Evolutionary conservation across 1,140 invertebrate species (phyloP).

Genomic region (Caerostris extrusa): DNA sequence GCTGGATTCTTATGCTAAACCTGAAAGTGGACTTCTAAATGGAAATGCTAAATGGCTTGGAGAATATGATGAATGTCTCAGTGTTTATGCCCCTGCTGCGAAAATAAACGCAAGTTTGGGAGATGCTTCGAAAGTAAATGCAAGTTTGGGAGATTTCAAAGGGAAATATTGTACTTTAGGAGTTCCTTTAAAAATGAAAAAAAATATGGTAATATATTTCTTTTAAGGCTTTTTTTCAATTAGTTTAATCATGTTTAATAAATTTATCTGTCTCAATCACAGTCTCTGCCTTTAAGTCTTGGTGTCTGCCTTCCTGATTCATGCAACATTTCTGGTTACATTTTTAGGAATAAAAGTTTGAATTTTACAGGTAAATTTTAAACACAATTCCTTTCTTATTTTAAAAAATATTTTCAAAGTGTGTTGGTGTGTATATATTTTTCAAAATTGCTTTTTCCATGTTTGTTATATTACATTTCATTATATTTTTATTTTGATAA

Average conservation of each 20-base stretch:
- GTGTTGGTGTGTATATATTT: too few species aligned
- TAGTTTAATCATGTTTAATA: not conserved
- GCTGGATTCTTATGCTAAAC: conserved; percentile 65
- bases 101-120: not conserved
- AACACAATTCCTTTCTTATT: too few species aligned
- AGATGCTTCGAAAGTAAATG: not conserved
- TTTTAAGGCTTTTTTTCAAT: not conserved
- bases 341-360: not conserved
- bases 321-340: not conserved
- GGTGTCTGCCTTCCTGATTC: not conserved
- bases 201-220: not conserved
- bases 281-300: not conserved
- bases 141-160: not conserved
- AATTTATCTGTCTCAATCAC: conserved; percentile 21
- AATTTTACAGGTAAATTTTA: too few species aligned
- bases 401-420: too few species aligned
- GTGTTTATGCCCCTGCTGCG: conserved; percentile 25
- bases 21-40: conserved; percentile 58
- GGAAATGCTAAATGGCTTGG: conserved; percentile 69
- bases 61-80: conserved; percentile 58
- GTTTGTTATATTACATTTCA: too few species aligned
- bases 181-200: not conserved
- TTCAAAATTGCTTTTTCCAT: too few species aligned
- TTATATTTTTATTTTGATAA: too few species aligned
- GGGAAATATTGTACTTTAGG: conserved; percentile 58